Evolutionary conservation across 2,113 vertebrate genomes (phyloP), one percentile per base, ranked within the genome.

Genomic region (Rana temporaria): DNA sequence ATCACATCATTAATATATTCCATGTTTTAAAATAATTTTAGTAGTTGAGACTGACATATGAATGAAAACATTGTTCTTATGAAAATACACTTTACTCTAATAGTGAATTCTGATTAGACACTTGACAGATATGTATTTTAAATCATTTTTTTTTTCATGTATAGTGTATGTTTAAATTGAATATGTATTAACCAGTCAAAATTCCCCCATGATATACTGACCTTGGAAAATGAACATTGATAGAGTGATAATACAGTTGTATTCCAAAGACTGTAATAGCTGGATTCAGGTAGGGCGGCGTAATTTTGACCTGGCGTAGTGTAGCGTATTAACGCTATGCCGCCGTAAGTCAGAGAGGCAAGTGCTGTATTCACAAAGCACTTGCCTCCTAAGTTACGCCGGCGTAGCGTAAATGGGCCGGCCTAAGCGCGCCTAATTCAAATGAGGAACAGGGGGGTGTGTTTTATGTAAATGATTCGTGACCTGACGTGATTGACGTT

Each of bases 11-110:
- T 73, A 73, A 56, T 55, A 56, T 55, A 72, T 72, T 24, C 52
- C 17, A 17, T 30, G 4, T 18, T 72, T 72, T 42, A 73, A 57
- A 15, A 1, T 0, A 17, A 56, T 56, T 30, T 55, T 24, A 73
- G 19, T 26, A 30, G 53, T 72, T 72, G 22, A 72, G 20, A n/a
- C 42, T 73, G 70, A 73, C 42, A 22, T 56, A 53, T 56, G 70
- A 57, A 73, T 73, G 26, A 4, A 26, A 73, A 56, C 70, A 73
- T 73, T 73, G 70, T 57, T 56, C 70, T 56, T 73, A 73, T 73
- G 22, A 73, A 56, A 73, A 73, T 73, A 73, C 22, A 55, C 57
- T 73, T 73, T 73, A 17, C 70, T 53, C 56, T 57, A n/a, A n/a
- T n/a, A 22, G 70, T 30, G 53, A 73, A 24, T 72, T 30, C 19